Evolutionary conservation across 2,113 vertebrate genomes (phyloP), one percentile per base, ranked within the genome.

Genomic region (Megaptera novaeangliae): DNA sequence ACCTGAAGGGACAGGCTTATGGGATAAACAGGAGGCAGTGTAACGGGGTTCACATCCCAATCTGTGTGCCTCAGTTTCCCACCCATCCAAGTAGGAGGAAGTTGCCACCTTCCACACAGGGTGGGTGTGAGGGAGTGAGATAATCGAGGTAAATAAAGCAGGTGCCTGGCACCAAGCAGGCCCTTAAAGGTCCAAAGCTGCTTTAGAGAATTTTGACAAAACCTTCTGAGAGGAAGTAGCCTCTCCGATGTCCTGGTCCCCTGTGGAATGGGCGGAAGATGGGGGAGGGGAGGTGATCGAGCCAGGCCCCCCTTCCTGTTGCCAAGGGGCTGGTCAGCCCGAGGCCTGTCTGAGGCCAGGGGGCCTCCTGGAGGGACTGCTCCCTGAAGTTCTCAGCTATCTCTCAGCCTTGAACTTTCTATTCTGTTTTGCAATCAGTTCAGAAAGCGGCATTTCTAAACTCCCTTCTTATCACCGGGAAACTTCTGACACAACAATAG

Each of bases 331-430:
- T n/a, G 36, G 39, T 34, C 44, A 1, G 41, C 36, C 21, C 2
- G 52, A 46, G 63, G 55, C 39, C n/a, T 55, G 25, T 69, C 59
- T 1, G 44, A 12, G 41, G 77, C 34, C 14, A 3, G 4, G 1
- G 15, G 75, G 75, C 78, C 4, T 0, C 78, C 11, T 0, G 14
- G 8, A 59, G 94, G 68, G 83, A 69, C 74, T 0, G 39, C 34
- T 61, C 59, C 13, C 36, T 1, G 57, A 12, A 2, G 0, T 4
- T 0, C 72, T 27, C 10, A 2, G 15, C 94, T 90, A 72, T 96
- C 90, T 81, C 57, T 1, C 3, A 46, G 85, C 98, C 97, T 97
- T 97, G 96, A 97, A 92, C 97, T 95, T 87, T 64, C 92, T 12
- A 10, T 71, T 57, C 94, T 44, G 49, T 68, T 87, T n/a, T 61